Evolutionary conservation across 2,888 invertebrate genomes (phyloP).

Genomic region (Drosophila kanekoi): DNA sequence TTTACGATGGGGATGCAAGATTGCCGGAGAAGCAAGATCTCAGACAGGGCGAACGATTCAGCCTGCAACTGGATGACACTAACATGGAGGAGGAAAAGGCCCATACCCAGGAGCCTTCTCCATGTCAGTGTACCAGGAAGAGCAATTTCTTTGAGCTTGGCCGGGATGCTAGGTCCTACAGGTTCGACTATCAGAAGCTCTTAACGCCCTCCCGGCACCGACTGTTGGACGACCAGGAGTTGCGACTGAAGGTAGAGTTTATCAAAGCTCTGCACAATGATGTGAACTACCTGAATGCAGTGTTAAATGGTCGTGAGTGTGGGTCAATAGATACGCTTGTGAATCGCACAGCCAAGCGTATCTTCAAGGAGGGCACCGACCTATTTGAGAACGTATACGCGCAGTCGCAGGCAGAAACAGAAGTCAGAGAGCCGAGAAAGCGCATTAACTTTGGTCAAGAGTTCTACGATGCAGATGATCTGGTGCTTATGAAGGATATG

Average conservation of each 20-base stretch:
- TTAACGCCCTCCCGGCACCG: constrained; percentile 25
- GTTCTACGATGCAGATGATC: constrained; percentile 69
- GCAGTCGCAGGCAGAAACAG: neutral
- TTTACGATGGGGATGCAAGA: neutral
- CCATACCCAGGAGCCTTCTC: neutral
- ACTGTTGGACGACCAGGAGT: constrained; percentile 8
- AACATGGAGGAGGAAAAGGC: neutral
- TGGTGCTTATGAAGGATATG: constrained; percentile 67
- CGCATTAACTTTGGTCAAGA: constrained; percentile 44
- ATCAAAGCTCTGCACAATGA: constrained; percentile 57
- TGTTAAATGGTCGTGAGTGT: constrained; percentile 24
- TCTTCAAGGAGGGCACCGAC: constrained; percentile 42
- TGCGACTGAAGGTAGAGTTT: constrained; percentile 39
- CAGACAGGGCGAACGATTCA: neutral
- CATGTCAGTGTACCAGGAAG: constrained; percentile 1
- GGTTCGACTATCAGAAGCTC: constrained; percentile 53
- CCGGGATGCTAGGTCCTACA: neutral
- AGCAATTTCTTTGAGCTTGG: constrained; percentile 34
- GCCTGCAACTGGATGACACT: constrained; percentile 6
- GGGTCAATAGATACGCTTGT: constrained; percentile 35
- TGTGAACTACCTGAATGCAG: constrained; percentile 43
- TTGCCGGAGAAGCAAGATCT: neutral
- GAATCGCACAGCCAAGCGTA: constrained; percentile 37
- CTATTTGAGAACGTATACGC: constrained; percentile 32
- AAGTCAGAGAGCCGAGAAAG: accelerated